Conservation (phyloP, 2,888 invertebrate genomes). For the Apamea sordens region DNA sequence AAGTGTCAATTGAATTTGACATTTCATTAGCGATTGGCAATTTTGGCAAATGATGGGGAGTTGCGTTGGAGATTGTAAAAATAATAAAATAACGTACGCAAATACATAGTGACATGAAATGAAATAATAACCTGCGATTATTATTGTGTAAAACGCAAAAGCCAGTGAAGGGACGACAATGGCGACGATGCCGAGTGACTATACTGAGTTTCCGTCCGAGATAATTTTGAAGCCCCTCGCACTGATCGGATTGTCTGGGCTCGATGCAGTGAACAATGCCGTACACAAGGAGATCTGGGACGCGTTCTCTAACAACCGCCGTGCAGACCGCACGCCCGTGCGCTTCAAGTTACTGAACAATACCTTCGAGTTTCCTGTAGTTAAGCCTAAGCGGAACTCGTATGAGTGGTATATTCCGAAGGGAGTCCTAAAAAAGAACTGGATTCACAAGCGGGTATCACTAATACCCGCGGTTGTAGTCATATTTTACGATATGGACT, state of each 20-base stretch:
- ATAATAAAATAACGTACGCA: constrained; percentile 62
- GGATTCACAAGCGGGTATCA: constrained; percentile 98
- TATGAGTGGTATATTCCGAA: constrained; percentile 99
- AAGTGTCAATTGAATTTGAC: constrained; percentile 59
- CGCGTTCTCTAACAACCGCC: constrained; percentile 95
- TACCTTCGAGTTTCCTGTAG: constrained; percentile 96
- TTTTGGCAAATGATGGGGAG: constrained; percentile 75
- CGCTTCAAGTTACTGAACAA: constrained; percentile 95
- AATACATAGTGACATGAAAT: constrained; percentile 69
- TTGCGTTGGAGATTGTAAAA: constrained; percentile 75
- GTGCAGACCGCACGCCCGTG: constrained; percentile 95
- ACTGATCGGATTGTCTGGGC: constrained; percentile 96
- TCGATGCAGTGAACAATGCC: constrained; percentile 95
- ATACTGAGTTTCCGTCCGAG: constrained; percentile 95
- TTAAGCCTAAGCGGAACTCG: constrained; percentile 96
- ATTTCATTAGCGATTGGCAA: constrained; percentile 70
- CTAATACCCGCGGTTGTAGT: constrained; percentile 98
- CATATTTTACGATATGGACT: constrained; percentile 98
- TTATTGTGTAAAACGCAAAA: constrained; percentile 31
- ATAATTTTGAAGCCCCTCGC: constrained; percentile 95
- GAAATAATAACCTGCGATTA: constrained; percentile 59
- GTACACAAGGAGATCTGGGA: constrained; percentile 98
- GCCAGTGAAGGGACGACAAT: constrained; percentile 74
- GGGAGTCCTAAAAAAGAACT: constrained; percentile 97
- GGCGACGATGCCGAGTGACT: constrained; percentile 90